These are phyloP conservation scores for Onychostoma macrolepis DNA, from an alignment of 2,113 vertebrate genomes.

Conservation along the genomic window DNA sequence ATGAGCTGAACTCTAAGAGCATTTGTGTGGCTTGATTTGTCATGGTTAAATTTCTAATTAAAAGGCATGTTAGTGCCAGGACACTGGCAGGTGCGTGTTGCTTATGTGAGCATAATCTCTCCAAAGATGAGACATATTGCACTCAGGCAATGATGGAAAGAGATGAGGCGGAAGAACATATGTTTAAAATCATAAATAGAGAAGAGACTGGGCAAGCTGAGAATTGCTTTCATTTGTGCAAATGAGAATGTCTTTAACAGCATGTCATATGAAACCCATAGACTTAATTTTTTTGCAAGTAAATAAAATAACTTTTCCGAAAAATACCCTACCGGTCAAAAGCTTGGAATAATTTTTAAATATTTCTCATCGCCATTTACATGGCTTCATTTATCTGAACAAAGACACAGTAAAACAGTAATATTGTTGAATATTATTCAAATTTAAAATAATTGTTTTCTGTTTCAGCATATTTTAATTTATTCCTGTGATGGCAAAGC, in stretches of 20 bases:
- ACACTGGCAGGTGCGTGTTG: slow-evolving; percentile 6
- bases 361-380: neutral
- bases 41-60: slow-evolving; percentile 31
- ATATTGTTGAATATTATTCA: neutral
- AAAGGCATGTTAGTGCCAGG: slow-evolving; percentile 10
- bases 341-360: neutral
- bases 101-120: neutral
- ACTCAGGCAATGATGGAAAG: neutral
- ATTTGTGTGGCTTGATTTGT: slow-evolving; percentile 37
- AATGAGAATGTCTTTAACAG: neutral
- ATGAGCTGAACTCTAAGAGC: slow-evolving; percentile 36
- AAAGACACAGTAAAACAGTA: neutral
- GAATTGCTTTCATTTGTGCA: neutral
- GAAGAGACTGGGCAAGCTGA: too few species aligned
- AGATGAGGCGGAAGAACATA: neutral
- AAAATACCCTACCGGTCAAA: neutral
- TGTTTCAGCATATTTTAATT: neutral
- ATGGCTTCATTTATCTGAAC: neutral
- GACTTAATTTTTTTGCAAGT: neutral
- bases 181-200: neutral
- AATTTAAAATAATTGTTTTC: neutral
- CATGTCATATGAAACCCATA: neutral
- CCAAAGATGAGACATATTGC: slow-evolving; percentile 30
- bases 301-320: neutral
- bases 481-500: neutral